These are phyloP conservation scores for Corythornis leucogaster DNA, from an alignment of 2,797 vertebrate species.

Conservation along the genomic window DNA sequence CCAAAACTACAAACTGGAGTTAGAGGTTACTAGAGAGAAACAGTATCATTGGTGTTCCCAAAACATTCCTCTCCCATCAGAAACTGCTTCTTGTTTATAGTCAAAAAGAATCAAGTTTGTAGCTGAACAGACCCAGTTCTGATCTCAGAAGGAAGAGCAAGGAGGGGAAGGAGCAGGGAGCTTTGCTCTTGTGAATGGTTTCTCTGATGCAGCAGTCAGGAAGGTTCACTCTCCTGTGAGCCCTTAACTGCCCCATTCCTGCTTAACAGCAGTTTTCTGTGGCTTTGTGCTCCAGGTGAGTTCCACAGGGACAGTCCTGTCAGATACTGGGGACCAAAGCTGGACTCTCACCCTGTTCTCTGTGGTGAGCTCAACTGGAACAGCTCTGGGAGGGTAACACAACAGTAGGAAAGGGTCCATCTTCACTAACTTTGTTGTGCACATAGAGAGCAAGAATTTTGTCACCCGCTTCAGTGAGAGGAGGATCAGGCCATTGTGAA, in stretches of 20 bases:
- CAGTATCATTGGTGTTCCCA: rapidly evolving
- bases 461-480: not conserved
- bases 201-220: not conserved
- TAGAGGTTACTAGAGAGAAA: not conserved
- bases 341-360: not conserved
- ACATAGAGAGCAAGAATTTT: not conserved
- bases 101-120: not conserved
- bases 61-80: not conserved
- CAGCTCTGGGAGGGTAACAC: not conserved
- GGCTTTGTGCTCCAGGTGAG: not conserved
- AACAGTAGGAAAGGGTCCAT: not conserved
- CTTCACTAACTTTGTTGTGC: not conserved
- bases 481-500: not conserved
- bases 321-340: not conserved
- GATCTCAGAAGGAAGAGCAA: not conserved
- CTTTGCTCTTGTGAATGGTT: no score
- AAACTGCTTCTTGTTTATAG: not conserved
- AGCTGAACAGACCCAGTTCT: not conserved
- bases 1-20: not conserved
- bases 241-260: not conserved
- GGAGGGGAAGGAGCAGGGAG: not conserved
- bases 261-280: not conserved
- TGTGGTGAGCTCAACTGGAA: not conserved
- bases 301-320: not conserved
- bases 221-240: not conserved